Evolutionary conservation across 2,113 vertebrate genomes (phyloP).

Genomic region (Chaetodon auriga): DNA sequence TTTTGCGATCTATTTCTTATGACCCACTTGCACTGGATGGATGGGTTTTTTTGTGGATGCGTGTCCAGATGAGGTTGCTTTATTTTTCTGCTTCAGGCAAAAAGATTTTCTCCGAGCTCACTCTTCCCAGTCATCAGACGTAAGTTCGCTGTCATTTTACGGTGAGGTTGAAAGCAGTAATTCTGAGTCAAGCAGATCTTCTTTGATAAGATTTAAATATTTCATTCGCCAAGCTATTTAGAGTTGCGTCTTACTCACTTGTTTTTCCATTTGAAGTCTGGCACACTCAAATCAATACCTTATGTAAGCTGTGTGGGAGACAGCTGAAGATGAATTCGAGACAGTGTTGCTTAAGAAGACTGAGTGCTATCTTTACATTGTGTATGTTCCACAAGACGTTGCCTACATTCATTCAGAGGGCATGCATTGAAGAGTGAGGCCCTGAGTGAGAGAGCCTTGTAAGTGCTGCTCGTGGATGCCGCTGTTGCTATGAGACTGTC

Average conservation of each 20-base stretch:
- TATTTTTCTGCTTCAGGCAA: background rate
- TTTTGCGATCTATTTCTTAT: background rate
- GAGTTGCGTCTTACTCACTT: conserved; percentile 57
- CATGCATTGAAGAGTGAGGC: conserved; percentile 43
- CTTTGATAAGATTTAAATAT: conserved; percentile 33
- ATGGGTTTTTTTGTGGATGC: background rate
- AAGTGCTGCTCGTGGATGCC: conserved; percentile 50
- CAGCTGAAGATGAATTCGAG: conserved; percentile 60
- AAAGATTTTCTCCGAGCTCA: background rate
- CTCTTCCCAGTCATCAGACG: background rate
- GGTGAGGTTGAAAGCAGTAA: background rate
- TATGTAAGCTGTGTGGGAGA: conserved; percentile 79
- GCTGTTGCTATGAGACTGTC: conserved; percentile 77
- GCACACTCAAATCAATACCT: conserved; percentile 69
- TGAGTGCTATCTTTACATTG: conserved; percentile 71
- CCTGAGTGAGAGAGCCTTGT: conserved; percentile 45
- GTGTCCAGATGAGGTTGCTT: background rate
- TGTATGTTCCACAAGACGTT: conserved; percentile 54
- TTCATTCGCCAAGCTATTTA: conserved; percentile 40
- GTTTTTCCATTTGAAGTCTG: conserved; percentile 63
- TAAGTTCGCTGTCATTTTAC: conserved; percentile 17
- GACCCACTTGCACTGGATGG: background rate
- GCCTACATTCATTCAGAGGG: conserved; percentile 67
- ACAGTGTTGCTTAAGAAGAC: conserved; percentile 50
- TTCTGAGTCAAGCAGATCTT: conserved; percentile 18